Conservation (phyloP, 2,888 invertebrate genomes). For the Psylliodes chrysocephalus region DNA sequence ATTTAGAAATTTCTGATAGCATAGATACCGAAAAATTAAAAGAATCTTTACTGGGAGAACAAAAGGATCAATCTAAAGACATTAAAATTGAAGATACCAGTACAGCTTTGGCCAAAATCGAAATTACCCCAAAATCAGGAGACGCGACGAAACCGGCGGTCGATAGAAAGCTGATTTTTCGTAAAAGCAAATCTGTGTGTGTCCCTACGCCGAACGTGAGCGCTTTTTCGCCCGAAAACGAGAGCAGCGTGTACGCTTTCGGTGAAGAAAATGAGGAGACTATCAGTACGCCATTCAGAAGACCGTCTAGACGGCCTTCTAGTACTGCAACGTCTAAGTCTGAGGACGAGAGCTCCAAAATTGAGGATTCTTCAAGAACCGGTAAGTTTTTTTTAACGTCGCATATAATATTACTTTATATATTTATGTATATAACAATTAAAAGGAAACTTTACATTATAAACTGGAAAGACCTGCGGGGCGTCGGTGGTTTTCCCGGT, state of each 20-base stretch:
- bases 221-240: conserved; percentile 76
- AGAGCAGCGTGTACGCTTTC: conserved; percentile 78
- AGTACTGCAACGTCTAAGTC: conserved; percentile 64
- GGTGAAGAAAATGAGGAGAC: conserved; percentile 73
- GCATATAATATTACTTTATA: neutral
- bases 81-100: conserved; percentile 9
- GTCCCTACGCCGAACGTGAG: conserved; percentile 63
- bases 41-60: conserved; percentile 36
- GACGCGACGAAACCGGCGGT: conserved; percentile 47
- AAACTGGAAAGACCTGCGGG: too few species aligned
- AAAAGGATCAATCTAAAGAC: conserved; percentile 4
- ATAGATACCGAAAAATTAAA: conserved; percentile 51
- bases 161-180: conserved; percentile 69
- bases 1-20: conserved; percentile 47
- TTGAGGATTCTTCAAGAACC: conserved; percentile 55
- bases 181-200: conserved; percentile 65
- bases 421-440: neutral
- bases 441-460: too few species aligned
- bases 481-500: too few species aligned
- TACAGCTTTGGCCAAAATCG: conserved; percentile 12
- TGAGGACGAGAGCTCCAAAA: conserved; percentile 62
- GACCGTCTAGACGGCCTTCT: conserved; percentile 65
- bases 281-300: conserved; percentile 69
- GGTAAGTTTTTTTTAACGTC: conserved; percentile 38
- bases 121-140: conserved; percentile 5